Evolutionary conservation across 2,113 vertebrate species (phyloP), one percentile per base, ranked within the genome.

Genomic region (Scartelaos histophorus): DNA sequence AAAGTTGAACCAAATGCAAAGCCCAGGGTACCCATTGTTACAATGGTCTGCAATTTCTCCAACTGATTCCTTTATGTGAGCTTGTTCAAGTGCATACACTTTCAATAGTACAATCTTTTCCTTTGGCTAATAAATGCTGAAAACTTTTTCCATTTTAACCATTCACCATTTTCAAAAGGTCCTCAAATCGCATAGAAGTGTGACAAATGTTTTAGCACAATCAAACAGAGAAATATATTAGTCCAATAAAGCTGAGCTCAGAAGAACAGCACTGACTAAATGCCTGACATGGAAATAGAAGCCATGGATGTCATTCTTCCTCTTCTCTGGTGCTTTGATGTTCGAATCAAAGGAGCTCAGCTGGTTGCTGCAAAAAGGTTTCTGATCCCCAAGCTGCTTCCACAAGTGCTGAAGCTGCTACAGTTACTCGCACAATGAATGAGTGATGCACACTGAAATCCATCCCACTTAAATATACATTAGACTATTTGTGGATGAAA

Each of bases 271-370:
- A 67, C 66, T 71, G 13, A 69, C 80, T 85, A 84, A 87, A 82
- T 7, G 82, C 81, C 75, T 35, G 67, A 62, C 77, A 90, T 70
- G 77, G 86, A 81, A 83, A 85, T 47, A 64, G 51, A 64, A 81
- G 71, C 68, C 76, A 73, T 47, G 79, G 64, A 75, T 49, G 70
- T 74, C 64, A 70, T 22, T 58, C 74, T 60, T 66, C 61, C 61
- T 56, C 58, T 73, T 73, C 66, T 66, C 66, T 24, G 1, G 21
- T 7, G 70, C 82, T 88, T 85, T 90, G 84, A 90, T 85, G 82
- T 88, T 66, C n/a, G 67, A 83, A 88, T 88, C 84, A 90, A 85
- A 88, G 82, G 70, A 58, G 73, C 82, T 90, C 79, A 66, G 86
- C 79, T 85, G 80, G 81, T 83, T 67, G 73, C 82, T 79, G 78